Conservation (phyloP, 2,888 invertebrate genomes). For the Leptarthrus brevirostris region DNA sequence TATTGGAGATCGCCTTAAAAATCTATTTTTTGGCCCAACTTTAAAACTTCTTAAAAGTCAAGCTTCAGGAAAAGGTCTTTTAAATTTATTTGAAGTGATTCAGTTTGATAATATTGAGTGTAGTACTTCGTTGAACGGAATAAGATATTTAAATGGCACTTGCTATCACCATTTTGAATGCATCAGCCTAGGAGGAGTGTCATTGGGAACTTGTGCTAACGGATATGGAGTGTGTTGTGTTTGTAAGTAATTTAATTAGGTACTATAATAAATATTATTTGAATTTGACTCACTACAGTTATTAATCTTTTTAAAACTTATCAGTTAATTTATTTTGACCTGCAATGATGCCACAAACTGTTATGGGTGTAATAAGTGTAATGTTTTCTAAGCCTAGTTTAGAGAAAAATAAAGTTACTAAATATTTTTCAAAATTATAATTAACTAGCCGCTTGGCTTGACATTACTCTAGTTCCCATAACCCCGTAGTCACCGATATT, state of each 20-base stretch:
- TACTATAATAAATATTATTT: neutral
- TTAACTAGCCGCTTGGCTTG: too few relatives aligned
- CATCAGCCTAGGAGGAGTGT: slow-evolving; percentile 71
- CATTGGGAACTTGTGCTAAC: slow-evolving; percentile 77
- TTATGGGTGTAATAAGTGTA: too few relatives aligned
- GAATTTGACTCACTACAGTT: too few relatives aligned
- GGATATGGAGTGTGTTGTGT: slow-evolving; percentile 81
- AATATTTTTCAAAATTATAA: too few relatives aligned
- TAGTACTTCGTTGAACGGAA: slow-evolving; percentile 62
- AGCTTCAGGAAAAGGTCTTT: slow-evolving; percentile 67
- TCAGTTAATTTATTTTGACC: too few relatives aligned
- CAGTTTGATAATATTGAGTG: slow-evolving; percentile 77
- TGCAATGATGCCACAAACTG: too few relatives aligned
- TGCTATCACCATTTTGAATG: slow-evolving; percentile 79
- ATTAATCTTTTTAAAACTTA: too few relatives aligned
- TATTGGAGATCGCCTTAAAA: slow-evolving; percentile 59
- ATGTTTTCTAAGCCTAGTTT: too few relatives aligned
- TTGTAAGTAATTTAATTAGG: slow-evolving; percentile 77
- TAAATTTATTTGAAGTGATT: slow-evolving; percentile 78
- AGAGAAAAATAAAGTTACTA: too few relatives aligned
- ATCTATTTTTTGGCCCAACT: slow-evolving; percentile 60
- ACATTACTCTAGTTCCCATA: too few relatives aligned
- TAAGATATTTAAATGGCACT: slow-evolving; percentile 74
- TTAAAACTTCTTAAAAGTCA: slow-evolving; percentile 55
- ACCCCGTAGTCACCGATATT: too few relatives aligned